Conservation (phyloP, 2,113 vertebrate species). For the Willisornis vidua region DNA sequence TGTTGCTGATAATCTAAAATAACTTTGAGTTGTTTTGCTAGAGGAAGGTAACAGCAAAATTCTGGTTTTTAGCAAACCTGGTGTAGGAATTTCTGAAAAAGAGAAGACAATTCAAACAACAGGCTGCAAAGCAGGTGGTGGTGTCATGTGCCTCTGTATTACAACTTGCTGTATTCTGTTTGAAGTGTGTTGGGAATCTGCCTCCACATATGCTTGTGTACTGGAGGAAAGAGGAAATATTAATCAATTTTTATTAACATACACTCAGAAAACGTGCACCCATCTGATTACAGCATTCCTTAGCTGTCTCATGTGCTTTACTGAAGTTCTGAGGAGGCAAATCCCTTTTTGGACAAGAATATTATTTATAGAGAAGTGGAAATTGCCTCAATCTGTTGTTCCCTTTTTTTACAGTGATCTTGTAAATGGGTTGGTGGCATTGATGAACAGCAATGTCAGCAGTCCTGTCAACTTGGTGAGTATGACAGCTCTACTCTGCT, state of each 20-base stretch:
- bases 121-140: neutral
- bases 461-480: conserved; percentile 98
- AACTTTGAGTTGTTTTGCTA: neutral
- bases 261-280: neutral
- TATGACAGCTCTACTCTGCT: neutral
- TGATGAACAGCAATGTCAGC: conserved; percentile 99
- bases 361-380: neutral
- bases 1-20: neutral
- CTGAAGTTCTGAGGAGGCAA: neutral
- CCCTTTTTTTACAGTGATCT: conserved; percentile 85
- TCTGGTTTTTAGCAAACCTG: conserved; percentile 1
- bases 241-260: neutral
- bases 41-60: neutral
- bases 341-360: neutral
- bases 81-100: conserved; percentile 47
- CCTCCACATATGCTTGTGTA: neutral
- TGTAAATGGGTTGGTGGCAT: conserved; percentile 92
- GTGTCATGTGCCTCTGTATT: neutral
- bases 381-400: neutral
- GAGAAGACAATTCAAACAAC: neutral
- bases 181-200: neutral
- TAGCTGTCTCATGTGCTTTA: neutral
- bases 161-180: neutral
- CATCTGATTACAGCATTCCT: neutral
- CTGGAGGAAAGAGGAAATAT: neutral